Base-by-base conservation (phyloP, 1,140 invertebrate genomes). In the Frieseomelitta varia region DNA sequence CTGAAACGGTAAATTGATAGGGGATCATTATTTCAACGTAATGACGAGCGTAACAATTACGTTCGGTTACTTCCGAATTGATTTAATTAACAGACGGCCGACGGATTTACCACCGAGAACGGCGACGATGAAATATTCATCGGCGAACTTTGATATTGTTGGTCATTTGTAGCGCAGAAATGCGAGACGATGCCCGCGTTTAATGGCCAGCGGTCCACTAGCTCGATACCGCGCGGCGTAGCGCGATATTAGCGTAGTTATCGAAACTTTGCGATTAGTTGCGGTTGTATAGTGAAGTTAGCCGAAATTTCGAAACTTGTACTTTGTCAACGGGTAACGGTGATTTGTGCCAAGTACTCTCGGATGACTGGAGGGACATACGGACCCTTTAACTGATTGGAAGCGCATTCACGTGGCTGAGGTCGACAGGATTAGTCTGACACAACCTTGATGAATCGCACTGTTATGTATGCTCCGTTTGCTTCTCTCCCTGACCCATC, bases 371-470 rank as follows among this genome's bases (percentile, higher is more conserved):
- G 58, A 53, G 24, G 24, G 68, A 55, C 68, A 67, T 56, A 73
- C 77, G 51, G 76, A 67, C 51, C 83, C 83, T 80, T 80, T 84
- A 84, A 80, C 83, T 27, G 83, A 84, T 84, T 80, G 78, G 83
- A 80, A 74, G 77, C 55, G 78, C 83, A 84, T 80, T 73, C 83
- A 51, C 69, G 83, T 74, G 83, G 53, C 78, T 67, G 80, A 84
- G 69, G 69, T 56, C 69, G 77, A 74, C 69, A 51, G 83, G 68
- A 80, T 74, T 80, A 67, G 77, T 51, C 69, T n/a, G 83, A 68
- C 83, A 58, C 68, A 73, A 72, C 30, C 77, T 73, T 74, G 83
- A 84, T 80, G 83, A 84, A 80, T 84, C 83, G 83, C 58, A 47
- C 69, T 58, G 77, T 84, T 84, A 80, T 61, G 76, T 84, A 79